Evolutionary conservation across 2,888 invertebrate genomes (phyloP), one percentile per base, ranked within the genome.

Genomic region (Caradrina kadenii): DNA sequence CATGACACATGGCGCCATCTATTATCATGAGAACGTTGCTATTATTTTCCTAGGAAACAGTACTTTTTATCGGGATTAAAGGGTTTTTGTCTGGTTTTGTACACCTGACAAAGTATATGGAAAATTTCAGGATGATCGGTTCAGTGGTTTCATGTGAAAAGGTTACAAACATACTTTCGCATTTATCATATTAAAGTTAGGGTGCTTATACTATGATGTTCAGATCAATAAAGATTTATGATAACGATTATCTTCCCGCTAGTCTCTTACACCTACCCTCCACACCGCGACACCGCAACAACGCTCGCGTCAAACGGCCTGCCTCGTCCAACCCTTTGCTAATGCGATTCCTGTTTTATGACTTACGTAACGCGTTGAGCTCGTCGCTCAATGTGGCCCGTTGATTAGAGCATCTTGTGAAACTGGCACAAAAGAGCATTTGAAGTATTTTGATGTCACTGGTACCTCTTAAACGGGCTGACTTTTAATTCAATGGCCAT

Each of bases 331-430:
- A 93, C 93, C 93, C 93, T 93, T 93, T 92, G 89, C 91, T 93
- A 93, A 93, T 92, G 93, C 92, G 93, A 92, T 92, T 93, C 90
- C 89, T 89, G 92, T 91, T 94, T 94, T 94, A 94, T 90, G 93
- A 90, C 87, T 87, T 90, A 87, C 91, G 90, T 89, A 91, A 93
- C 86, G 76, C 79, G 67, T 72, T 69, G 77, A 77, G 81, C 82
- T 77, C 81, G 79, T 76, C 66, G 81, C 63, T 82, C 83, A 87
- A 85, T 86, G 85, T 85, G 74, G 82, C 71, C 82, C 82, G 83
- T 85, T 88, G 88, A 89, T 90, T 88, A 88, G 85, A 80, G 81
- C 86, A 80, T 88, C 87, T 86, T 84, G 78, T 78, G 79, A 78
- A 86, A 86, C 83, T 75, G 76, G 60, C 70, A 54, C 73, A 70